phyloP scores from a whole-genome alignment of 1,140 invertebrate genomes.

The Bombus sibiricus region DNA sequence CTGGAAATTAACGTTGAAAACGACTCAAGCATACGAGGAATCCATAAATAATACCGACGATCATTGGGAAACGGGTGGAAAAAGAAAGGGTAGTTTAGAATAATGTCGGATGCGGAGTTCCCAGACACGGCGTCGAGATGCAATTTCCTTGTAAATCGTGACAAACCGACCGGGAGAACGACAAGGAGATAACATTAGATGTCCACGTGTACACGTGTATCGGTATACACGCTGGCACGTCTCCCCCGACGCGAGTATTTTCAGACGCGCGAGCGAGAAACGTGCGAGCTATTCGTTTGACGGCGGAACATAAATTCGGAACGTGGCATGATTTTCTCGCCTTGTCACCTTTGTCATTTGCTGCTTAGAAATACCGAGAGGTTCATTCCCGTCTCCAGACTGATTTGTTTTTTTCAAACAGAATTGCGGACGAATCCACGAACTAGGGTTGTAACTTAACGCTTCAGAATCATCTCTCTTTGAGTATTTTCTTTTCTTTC shows the following conservation, averaged over 20 bases:
- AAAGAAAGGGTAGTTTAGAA: neutral
- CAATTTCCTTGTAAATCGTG: constrained; percentile 57
- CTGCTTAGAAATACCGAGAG: constrained; percentile 78
- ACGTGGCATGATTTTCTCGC: constrained; percentile 77
- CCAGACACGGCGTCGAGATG: constrained; percentile 8
- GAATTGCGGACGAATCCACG: neutral
- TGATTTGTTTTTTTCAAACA: constrained; percentile 37
- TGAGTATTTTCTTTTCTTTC: neutral
- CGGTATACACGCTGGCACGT: neutral
- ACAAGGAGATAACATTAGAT: constrained; percentile 60
- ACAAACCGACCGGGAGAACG: constrained; percentile 37
- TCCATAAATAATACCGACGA: constrained; percentile 3
- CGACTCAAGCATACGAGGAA: neutral
- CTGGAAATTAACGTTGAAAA: neutral
- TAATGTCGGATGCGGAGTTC: constrained; percentile 2
- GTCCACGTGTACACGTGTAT: constrained; percentile 51
- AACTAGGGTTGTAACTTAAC: too few species aligned
- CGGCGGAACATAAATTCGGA: constrained; percentile 78
- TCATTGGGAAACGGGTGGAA: neutral
- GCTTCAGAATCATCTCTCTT: neutral
- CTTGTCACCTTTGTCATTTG: constrained; percentile 81
- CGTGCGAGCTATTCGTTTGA: constrained; percentile 69
- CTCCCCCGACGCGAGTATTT: constrained; percentile 60
- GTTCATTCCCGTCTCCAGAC: constrained; percentile 54
- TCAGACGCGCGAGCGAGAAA: constrained; percentile 57